Evolutionary conservation across 2,113 vertebrate species (phyloP).

Genomic region (Redunca redunca): DNA sequence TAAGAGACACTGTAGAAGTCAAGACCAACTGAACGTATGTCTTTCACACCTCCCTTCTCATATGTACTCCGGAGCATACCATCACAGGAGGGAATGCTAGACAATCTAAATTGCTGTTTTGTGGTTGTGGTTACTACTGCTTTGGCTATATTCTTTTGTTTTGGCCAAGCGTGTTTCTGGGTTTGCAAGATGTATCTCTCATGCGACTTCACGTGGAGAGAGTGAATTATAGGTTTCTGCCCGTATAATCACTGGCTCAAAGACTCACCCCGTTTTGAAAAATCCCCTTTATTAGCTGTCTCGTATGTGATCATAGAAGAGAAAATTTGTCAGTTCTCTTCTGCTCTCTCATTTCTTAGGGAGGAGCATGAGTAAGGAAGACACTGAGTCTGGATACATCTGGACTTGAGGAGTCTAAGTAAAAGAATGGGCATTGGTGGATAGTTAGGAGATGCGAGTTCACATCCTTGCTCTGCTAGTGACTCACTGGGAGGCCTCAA

Average conservation of each 20-base stretch:
- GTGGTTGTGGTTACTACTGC: not conserved
- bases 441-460: not conserved
- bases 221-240: not conserved
- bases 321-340: not conserved
- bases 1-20: not conserved
- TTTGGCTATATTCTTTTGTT: not conserved
- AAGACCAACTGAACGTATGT: not conserved
- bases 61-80: accelerated
- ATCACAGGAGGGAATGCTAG: not conserved
- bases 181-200: not conserved
- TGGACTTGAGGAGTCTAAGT: not conserved
- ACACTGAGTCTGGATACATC: not conserved
- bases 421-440: not conserved
- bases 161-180: not conserved
- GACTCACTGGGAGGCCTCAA: not conserved
- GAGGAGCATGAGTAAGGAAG: not conserved
- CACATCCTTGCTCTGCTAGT: not conserved
- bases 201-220: not conserved
- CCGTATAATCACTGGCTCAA: not conserved
- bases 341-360: not conserved
- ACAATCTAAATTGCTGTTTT: not conserved
- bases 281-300: not conserved
- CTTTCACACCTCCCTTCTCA: not conserved
- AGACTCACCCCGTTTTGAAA: not conserved
- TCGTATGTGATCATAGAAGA: not conserved